Evolutionary conservation across 2,888 invertebrate genomes (phyloP), one percentile per base, ranked within the genome.

Genomic region (Clanis bilineata): DNA sequence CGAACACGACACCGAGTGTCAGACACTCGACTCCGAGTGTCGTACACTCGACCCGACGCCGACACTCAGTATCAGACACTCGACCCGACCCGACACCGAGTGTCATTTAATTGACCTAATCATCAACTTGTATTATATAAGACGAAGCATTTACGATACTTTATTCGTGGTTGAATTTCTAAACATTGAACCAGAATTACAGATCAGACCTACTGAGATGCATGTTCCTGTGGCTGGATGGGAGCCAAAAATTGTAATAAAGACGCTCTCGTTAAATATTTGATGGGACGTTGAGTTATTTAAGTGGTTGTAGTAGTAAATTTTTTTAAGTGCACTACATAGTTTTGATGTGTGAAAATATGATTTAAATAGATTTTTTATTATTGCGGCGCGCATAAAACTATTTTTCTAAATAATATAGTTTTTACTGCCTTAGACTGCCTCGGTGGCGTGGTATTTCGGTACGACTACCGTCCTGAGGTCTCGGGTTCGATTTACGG

Each of bases 241-340:
- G 64, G 70, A 81, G 89, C 90, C 90, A 59, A 91, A 89, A 88
- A 82, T 80, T 82, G 85, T 89, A 83, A 88, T 89, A 86, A 89
- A 89, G 83, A 83, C 71, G 71, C 69, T 79, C 86, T 86, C 85
- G 86, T 89, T 90, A 86, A 87, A 84, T 80, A 79, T 83, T 81
- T 80, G 83, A 85, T 79, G 77, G 80, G 77, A 77, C 72, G 73
- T 72, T 73, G 59, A 69, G 76, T 78, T 82, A 82, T 83, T 81
- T 82, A 80, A 74, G 74, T 74, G 71, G 68, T 69, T 66, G 58
- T 65, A 66, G 62, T 60, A 62, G 67, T 66, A 62, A 69, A 69
- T 60, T 56, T 57, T 51, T 60, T 60, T 57, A 47, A 60, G 56
- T 44, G 64, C 65, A 63, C 62, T 65, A 62, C 64, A 66, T 60